Evolutionary conservation across 37 sponge, comb jelly and placozoan species (phyloP), one percentile per base, ranked within the genome.

Genomic region (Bolinopsis microptera): DNA sequence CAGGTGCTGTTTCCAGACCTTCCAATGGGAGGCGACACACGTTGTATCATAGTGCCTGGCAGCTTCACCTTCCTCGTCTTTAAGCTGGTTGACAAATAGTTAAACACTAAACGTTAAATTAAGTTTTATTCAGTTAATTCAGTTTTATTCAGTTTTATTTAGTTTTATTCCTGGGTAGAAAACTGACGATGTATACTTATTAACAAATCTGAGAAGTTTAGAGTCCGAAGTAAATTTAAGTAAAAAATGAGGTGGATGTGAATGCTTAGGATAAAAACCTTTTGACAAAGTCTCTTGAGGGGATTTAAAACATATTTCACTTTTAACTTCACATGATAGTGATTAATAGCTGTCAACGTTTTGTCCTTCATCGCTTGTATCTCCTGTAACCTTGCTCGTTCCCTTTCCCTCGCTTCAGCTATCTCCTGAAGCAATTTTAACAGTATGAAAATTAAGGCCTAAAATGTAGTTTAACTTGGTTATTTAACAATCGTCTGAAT

Each of bases 391-490:
- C 35, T 9, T 1, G 3, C 0, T 0, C 28, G 13, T 30, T 86
- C 90, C 30, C 32, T 21, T 39, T 86, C 90, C 22, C 36, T 38
- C 1, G 41, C 61, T 40, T 86, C 35, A 9, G 9, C 90, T n/a
- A 86, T 28, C 26, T 86, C 90, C 90, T 86, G 80, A 80, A 22
- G 82, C 1, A 72, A 72, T 35, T 80, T 80, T 21, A 26, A 70
- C 30, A 9, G 74, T 48, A 48, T 24, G 26, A 70, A 70, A 3
- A 70, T 70, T 24, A 3, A 28, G 26, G 24, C 74, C 24, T 70
- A n/a, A 48, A 48, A n/a, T n/a, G n/a, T n/a, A n/a, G n/a, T n/a
- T n/a, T n/a, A n/a, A n/a, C n/a, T n/a, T n/a, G n/a, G n/a, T n/a
- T n/a, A n/a, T n/a, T n/a, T n/a, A n/a, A n/a, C n/a, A n/a, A n/a